Conservation (phyloP, 92 coral and sea anemone species). For the Zoanthus sansibaricus region DNA sequence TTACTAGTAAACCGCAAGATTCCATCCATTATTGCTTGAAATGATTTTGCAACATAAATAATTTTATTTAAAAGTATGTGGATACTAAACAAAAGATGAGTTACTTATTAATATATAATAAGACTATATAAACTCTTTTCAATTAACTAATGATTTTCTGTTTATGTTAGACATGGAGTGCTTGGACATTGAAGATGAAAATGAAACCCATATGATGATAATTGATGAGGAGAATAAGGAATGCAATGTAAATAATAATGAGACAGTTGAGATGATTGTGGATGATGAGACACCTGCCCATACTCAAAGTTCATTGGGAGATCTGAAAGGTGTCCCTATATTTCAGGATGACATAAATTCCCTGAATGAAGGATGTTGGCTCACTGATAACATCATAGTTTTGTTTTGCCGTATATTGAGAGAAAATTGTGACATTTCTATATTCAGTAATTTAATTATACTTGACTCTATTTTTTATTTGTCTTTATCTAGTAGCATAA, state of each 20-base stretch:
- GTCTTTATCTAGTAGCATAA: constrained; percentile 6
- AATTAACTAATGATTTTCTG: constrained; percentile 6
- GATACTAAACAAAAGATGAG: background rate
- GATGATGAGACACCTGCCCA: constrained; percentile 12
- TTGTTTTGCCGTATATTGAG: constrained; percentile 11
- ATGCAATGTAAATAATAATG: background rate
- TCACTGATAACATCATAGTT: constrained; percentile 13
- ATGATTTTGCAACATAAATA: background rate
- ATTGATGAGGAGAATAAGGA: background rate
- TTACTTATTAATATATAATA: background rate
- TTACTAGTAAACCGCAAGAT: constrained; percentile 2
- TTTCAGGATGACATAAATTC: background rate
- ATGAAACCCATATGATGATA: background rate
- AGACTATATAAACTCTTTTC: too few species aligned
- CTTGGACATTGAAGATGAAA: constrained; percentile 12
- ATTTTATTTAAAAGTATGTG: background rate
- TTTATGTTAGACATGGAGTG: constrained; percentile 4
- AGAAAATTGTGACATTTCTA: constrained; percentile 4
- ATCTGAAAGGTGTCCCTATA: constrained; percentile 9
- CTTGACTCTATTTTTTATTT: constrained; percentile 9
- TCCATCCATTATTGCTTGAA: constrained; percentile 7
- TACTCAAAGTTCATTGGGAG: constrained; percentile 2
- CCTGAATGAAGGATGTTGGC: constrained; percentile 3
- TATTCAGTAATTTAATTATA: background rate
- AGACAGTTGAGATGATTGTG: background rate